Percentiles rank a stretch among this genome's conserved stretches.
These are phyloP conservation scores for Trinectes maculatus DNA, from an alignment of 2,113 vertebrate genomes.

Conservation along the genomic window DNA sequence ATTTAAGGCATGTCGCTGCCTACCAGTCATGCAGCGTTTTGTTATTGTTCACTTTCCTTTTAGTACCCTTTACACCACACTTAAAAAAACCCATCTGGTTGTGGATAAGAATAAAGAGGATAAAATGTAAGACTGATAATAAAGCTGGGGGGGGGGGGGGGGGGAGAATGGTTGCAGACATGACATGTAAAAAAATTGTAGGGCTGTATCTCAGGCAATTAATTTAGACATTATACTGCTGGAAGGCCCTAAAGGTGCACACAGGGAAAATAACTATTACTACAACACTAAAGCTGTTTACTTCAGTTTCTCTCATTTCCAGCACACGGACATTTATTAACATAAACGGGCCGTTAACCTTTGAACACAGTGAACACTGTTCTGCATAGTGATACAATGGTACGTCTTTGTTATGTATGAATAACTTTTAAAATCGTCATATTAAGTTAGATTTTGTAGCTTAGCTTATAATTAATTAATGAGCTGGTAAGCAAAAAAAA, in stretches of 20 bases:
- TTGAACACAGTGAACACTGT: constrained; percentile 1
- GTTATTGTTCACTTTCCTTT: neutral
- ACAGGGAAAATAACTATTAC: constrained; percentile 23
- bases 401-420: neutral
- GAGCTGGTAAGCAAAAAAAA: no score
- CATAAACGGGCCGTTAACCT: constrained; percentile 17
- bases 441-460: constrained; percentile 6
- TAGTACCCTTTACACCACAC: neutral
- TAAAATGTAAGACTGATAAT: neutral
- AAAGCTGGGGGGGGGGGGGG: no score
- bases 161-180: no score
- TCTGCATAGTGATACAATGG: neutral
- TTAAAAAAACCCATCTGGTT: neutral
- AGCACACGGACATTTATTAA: constrained; percentile 26
- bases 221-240: constrained; percentile 32
- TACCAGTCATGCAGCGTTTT: constrained; percentile 4
- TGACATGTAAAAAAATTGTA: constrained; percentile 31
- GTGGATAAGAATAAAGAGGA: constrained; percentile 8
- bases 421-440: neutral
- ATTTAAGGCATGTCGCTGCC: constrained; percentile 19
- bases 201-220: constrained; percentile 32
- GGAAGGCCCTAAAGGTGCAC: constrained; percentile 17
- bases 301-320: constrained; percentile 6
- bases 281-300: constrained; percentile 5
- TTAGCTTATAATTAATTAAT: no score